Evolutionary conservation across 2,797 vertebrate genomes (phyloP), one percentile per base, ranked within the genome.

Genomic region (Delichon dasypus): DNA sequence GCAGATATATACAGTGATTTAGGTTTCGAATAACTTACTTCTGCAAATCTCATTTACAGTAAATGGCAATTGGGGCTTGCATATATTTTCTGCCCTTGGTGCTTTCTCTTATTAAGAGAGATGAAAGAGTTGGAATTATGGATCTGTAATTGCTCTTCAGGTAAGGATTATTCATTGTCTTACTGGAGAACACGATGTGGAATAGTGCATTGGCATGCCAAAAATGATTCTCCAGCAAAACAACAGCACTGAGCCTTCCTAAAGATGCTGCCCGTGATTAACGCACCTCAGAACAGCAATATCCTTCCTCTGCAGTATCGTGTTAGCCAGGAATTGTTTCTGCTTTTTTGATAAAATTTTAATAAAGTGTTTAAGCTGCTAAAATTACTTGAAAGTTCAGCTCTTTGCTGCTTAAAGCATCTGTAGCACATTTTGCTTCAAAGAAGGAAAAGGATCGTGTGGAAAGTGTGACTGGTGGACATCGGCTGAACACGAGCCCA

Each of bases 101-200:
- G 48, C 29, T 91, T 67, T 25, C 57, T 54, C 57, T 83, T 83
- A 93, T 87, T 94, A 83, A 89, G 22, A 66, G 42, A 91, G 87
- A 85, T 62, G 61, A 89, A 73, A 74, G 68, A 80, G 13, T 19
- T 80, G 57, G 71, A 95, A 91, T 89, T 53, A 83, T 36, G 60
- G 55, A 67, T 78, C 30, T 78, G 54, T 84, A 92, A 91, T 78
- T 93, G 90, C 78, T 83, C 81, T 83, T 91, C 42, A 89, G 66
- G 65, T 94, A 61, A 92, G 76, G 68, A 83, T 93, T 94, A 83
- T 61, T 95, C 76, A 77, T 77, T 88, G 38, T 85, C 44, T 93
- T 65, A 6, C 38, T 62, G 50, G 65, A 53, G 76, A 90, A 85
- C n/a, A 48, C 1, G 20, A 18, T 51, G 16, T 13, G 32, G 57